These are phyloP conservation scores for Ditula angustiorana DNA, from an alignment of 2,888 invertebrate species.

Conservation along the genomic window DNA sequence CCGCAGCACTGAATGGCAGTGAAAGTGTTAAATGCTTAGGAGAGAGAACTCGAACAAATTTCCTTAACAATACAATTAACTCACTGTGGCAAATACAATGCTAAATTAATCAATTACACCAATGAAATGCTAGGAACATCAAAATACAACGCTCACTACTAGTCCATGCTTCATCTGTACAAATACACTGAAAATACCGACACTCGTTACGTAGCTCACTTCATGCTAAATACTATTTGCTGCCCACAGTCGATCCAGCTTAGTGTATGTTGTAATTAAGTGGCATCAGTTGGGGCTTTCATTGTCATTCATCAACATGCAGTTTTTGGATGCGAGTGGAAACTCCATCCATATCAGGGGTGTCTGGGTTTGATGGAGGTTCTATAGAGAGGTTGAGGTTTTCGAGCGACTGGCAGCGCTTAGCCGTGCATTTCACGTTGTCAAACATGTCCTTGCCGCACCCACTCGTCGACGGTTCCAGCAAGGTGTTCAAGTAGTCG, in stretches of 20 bases:
- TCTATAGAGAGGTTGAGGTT: conserved; percentile 81
- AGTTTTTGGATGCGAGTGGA: conserved; percentile 87
- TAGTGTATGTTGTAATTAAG: conserved; percentile 46
- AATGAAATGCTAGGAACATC: conserved; percentile 69
- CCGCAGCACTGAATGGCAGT: too few relatives aligned
- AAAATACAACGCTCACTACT: conserved; percentile 61
- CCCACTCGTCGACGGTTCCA: conserved; percentile 77
- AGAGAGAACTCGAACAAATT: conserved; percentile 48
- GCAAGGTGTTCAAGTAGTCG: conserved; percentile 66
- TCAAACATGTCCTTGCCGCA: conserved; percentile 58
- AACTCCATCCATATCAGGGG: conserved; percentile 86
- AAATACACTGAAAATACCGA: conserved; percentile 72
- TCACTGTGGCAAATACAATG: conserved; percentile 39
- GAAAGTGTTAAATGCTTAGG: conserved; percentile 52
- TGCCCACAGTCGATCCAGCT: conserved; percentile 52
- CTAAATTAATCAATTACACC: conserved; percentile 54
- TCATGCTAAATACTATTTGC: conserved; percentile 60
- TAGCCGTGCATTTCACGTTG: conserved; percentile 69
- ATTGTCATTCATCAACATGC: conserved; percentile 85
- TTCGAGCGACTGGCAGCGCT: conserved; percentile 87
- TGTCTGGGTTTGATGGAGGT: conserved; percentile 60
- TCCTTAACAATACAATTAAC: conserved; percentile 41
- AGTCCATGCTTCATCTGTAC: conserved; percentile 58
- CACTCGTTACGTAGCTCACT: conserved; percentile 62
- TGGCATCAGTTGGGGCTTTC: conserved; percentile 9